A percentile compares a stretch with the other conserved stretches of the same genome.
Conservation (phyloP, 2,888 invertebrate genomes). For the Pterobdella sp. region DNA sequence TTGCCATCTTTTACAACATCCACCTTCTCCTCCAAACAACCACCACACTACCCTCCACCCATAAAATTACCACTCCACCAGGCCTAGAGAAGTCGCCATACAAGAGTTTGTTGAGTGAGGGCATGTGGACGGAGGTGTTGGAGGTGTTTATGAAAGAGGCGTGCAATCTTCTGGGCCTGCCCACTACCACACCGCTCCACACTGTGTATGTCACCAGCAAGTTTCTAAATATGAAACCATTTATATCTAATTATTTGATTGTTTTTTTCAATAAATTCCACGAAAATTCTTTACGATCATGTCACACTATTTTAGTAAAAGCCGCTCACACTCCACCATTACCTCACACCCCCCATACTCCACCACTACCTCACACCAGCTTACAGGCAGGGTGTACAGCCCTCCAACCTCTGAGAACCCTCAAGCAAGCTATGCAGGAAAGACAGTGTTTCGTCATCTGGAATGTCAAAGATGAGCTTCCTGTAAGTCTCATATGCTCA, state of each 20-base stretch:
- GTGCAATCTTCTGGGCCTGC: constrained; percentile 78
- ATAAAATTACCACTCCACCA: no score
- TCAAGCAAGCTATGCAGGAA: constrained; percentile 81
- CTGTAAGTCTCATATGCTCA: constrained; percentile 61
- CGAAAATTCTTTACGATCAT: neutral
- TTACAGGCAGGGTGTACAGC: constrained; percentile 87
- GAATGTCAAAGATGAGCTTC: constrained; percentile 82
- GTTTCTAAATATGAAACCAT: no score
- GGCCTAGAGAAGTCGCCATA: constrained; percentile 70
- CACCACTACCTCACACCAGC: constrained; percentile 39
- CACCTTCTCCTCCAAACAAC: neutral
- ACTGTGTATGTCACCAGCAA: constrained; percentile 60
- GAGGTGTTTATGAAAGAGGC: constrained; percentile 87
- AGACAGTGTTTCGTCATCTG: constrained; percentile 84
- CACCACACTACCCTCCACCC: no score
- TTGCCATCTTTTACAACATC: neutral
- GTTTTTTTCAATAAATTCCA: neutral
- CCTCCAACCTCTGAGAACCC: constrained; percentile 84
- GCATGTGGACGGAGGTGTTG: constrained; percentile 74
- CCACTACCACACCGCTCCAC: constrained; percentile 78
- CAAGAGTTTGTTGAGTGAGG: constrained; percentile 61
- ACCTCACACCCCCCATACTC: neutral
- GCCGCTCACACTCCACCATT: neutral
- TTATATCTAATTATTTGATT: no score
- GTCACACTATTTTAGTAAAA: no score